Evolutionary conservation across 2,888 invertebrate species (phyloP), one percentile per base, ranked within the genome.

Genomic region (Xylocampa areola): DNA sequence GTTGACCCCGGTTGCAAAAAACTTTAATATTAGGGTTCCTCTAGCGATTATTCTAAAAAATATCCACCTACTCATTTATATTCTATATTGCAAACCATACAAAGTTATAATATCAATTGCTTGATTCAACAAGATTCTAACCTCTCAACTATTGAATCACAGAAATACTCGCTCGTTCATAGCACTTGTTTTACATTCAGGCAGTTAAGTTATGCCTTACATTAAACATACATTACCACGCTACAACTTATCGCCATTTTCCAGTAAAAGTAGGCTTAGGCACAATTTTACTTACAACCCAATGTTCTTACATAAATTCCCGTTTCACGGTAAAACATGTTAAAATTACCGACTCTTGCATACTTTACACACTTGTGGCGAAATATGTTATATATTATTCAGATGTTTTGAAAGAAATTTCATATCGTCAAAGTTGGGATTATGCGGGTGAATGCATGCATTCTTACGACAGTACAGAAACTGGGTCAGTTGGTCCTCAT

Each of bases 401-500:
- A 63, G 35, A 39, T 48, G 33, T 52, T 48, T 8, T 58, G 5
- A 25, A 62, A 54, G 61, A 51, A 58, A 53, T 71, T 68, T 70
- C 44, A 68, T 68, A 62, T 62, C 55, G 16, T 36, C 21, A 50
- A 62, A 62, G 45, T 70, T 44, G 43, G 32, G 60, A 39, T 66
- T 52, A 63, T 65, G 57, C 54, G 62, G 60, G 50, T 71, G 64
- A 58, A 53, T 49, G 60, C 77, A 65, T 79, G 81, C 81, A 85
- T 82, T 81, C 79, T 82, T 75, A 77, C 70, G 68, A 71, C 77
- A 75, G 66, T 76, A 61, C 43, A 17, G 52, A 45, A 89, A 84
- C 69, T 87, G 64, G 86, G 86, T 84, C 86, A 82, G 60, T 70
- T 59, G 55, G 58, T 52, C 61, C 54, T 66, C 59, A 70, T 85